Evolutionary conservation across 2,797 vertebrate genomes (phyloP).

Genomic region (Vespertilio murinus): DNA sequence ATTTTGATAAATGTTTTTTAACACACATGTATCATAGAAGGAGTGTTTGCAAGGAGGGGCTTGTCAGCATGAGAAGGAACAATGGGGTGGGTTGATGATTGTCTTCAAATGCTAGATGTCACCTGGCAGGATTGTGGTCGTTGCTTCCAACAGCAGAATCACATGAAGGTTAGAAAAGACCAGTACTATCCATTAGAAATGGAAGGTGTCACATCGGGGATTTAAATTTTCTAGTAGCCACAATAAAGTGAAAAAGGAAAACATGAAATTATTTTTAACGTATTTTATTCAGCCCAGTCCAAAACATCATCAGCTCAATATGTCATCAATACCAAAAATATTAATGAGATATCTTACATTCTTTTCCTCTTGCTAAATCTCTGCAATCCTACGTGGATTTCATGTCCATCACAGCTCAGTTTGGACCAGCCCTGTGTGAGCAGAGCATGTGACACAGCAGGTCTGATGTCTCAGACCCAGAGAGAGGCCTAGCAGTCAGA

Average conservation of each 20-base stretch:
- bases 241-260: neutral
- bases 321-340: neutral
- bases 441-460: neutral
- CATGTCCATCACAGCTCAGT: neutral
- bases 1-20: neutral
- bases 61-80: neutral
- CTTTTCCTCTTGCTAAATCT: neutral
- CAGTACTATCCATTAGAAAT: rapidly evolving
- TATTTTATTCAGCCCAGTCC: neutral
- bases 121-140: neutral
- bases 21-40: neutral
- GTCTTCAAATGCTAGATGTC: neutral
- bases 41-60: neutral
- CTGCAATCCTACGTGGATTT: neutral
- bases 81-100: neutral
- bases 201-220: neutral
- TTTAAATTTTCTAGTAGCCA: neutral
- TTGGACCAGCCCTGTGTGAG: neutral
- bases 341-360: neutral
- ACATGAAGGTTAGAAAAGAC: neutral
- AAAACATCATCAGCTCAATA: neutral
- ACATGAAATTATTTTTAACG: neutral
- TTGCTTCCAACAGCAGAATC: neutral
- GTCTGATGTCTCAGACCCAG: no score
- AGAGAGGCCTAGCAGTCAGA: neutral